Conservation (phyloP, 2,888 invertebrate genomes). For the Mechanitis messenoides region DNA sequence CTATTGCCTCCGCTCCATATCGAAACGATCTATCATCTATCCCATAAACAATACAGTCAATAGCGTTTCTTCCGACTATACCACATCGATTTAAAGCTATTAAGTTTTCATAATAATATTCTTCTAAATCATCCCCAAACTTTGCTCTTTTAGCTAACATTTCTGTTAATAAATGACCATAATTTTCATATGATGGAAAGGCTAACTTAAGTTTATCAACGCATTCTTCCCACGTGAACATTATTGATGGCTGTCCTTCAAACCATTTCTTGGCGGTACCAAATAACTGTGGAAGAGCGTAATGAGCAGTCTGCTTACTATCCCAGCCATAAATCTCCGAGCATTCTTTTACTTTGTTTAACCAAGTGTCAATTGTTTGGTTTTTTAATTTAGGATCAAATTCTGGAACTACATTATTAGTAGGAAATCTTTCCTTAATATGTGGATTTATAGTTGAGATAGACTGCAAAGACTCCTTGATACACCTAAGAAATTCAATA, state of each 20-base stretch:
- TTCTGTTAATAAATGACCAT: constrained; percentile 30
- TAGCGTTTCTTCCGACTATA: constrained; percentile 10
- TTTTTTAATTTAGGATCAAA: no score
- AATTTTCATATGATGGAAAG: constrained; percentile 34
- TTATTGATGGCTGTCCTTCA: no score
- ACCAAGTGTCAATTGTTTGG: no score
- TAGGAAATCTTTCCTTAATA: no score
- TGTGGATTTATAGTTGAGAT: no score
- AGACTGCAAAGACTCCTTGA: no score
- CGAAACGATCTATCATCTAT: constrained; percentile 8
- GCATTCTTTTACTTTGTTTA: no score
- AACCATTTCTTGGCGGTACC: no score
- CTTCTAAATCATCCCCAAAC: constrained; percentile 21
- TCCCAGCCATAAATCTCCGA: no score
- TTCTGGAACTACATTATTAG: no score
- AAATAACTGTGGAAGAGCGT: no score
- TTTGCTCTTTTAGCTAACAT: constrained; percentile 30
- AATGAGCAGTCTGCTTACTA: constrained; percentile 27
- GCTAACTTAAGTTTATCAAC: constrained; percentile 29
- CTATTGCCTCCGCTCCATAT: constrained; percentile 6
- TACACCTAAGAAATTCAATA: no score
- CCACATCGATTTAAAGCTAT: constrained; percentile 17
- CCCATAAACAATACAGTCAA: constrained; percentile 8
- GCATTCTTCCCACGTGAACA: constrained; percentile 36
- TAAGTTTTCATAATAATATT: constrained; percentile 27